These are phyloP conservation scores for Venusia cambrica DNA, from an alignment of 2,888 invertebrate species.

Conservation along the genomic window DNA sequence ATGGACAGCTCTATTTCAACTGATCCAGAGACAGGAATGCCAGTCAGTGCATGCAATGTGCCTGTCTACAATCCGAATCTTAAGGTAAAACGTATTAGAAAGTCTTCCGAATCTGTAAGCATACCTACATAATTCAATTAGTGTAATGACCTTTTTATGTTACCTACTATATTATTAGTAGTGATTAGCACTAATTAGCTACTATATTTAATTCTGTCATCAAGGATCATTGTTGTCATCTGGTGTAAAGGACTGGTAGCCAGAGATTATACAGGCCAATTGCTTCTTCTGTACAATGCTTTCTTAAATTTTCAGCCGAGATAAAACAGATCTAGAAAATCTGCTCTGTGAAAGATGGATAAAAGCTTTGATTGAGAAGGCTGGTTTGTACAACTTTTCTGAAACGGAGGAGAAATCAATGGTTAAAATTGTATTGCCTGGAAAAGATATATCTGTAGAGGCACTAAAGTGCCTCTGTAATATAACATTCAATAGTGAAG, in stretches of 20 bases:
- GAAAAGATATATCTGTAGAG: slow-evolving; percentile 84
- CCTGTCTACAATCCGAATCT: slow-evolving; percentile 82
- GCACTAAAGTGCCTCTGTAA: slow-evolving; percentile 95
- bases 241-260: no score
- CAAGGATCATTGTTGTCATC: no score
- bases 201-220: no score
- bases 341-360: slow-evolving; percentile 86
- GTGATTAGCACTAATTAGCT: no score
- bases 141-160: no score
- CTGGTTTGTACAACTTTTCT: slow-evolving; percentile 79
- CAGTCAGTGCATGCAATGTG: slow-evolving; percentile 74
- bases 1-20: slow-evolving; percentile 83
- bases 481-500: slow-evolving; percentile 87
- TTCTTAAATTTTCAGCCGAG: slow-evolving; percentile 83
- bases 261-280: no score
- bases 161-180: no score
- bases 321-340: slow-evolving; percentile 86
- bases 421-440: slow-evolving; percentile 54
- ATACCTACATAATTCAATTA: slow-evolving; percentile 12
- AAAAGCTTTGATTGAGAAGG: slow-evolving; percentile 83
- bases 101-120: no score
- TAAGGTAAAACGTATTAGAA: slow-evolving; percentile 80
- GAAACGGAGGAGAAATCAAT: slow-evolving; percentile 54
- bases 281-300: no score
- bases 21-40: slow-evolving; percentile 72